Evolutionary conservation across 2,888 invertebrate genomes (phyloP).

Genomic region (Nasonovia ribisnigri): DNA sequence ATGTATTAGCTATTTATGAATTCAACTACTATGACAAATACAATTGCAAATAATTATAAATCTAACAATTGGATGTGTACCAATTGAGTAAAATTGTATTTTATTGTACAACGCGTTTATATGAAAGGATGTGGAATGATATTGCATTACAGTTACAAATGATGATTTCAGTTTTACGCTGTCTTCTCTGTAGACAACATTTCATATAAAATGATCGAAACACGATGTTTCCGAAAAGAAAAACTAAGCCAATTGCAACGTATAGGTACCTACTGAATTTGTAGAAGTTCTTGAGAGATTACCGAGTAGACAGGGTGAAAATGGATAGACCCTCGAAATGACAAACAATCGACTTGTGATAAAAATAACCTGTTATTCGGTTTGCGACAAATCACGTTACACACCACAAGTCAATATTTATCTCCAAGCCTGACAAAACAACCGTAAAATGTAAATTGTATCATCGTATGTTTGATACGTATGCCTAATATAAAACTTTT

Average conservation of each 20-base stretch:
- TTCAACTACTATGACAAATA: background rate
- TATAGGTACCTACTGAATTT: constrained; percentile 14
- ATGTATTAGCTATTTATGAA: background rate
- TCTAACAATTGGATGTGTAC: too few species aligned
- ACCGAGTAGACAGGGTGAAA: constrained; percentile 17
- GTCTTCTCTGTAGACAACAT: background rate
- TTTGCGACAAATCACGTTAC: constrained; percentile 45
- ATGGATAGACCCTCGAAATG: constrained; percentile 37
- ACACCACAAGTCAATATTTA: constrained; percentile 15
- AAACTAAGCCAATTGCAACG: constrained; percentile 23
- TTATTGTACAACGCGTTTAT: background rate
- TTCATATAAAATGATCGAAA: background rate
- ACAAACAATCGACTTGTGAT: constrained; percentile 49
- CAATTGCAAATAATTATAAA: background rate
- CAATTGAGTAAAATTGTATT: background rate
- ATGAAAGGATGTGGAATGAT: background rate
- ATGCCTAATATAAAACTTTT: background rate
- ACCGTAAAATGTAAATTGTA: background rate
- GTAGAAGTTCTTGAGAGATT: constrained; percentile 28
- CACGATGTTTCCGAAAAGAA: background rate
- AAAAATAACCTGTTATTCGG: constrained; percentile 37
- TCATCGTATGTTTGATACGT: background rate
- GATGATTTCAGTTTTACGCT: background rate
- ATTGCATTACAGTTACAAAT: background rate
- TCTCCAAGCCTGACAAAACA: background rate